phyloP scores from a whole-genome alignment of 2,113 vertebrate genomes.

The Phrynosoma blainvillii region DNA sequence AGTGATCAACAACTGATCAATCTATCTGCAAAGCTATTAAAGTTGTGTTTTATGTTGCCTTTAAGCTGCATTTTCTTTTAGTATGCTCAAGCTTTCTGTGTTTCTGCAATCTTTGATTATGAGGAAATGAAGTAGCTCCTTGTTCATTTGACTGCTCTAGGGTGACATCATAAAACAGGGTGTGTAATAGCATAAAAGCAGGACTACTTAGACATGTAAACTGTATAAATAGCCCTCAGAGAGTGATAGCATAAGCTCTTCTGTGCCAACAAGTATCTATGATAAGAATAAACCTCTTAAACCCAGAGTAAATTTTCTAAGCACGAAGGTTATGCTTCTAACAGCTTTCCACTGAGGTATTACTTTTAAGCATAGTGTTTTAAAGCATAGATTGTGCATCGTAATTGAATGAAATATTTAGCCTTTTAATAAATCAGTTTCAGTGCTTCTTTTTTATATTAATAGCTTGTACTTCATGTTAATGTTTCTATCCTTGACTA shows the following conservation, averaged over 20 bases:
- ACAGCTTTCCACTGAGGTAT: conserved; percentile 41
- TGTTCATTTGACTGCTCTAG: conserved; percentile 19
- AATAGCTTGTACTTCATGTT: conserved; percentile 16
- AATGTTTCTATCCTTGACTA: conserved; percentile 4
- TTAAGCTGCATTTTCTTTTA: conserved; percentile 27
- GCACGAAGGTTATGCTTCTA: conserved; percentile 23
- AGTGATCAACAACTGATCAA: conserved; percentile 16
- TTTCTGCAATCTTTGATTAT: background rate
- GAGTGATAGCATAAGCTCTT: conserved; percentile 8
- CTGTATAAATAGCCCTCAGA: conserved; percentile 21
- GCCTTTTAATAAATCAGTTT: conserved; percentile 20
- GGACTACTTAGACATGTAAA: conserved; percentile 13
- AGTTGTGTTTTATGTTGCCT: background rate
- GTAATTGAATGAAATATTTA: conserved; percentile 38
- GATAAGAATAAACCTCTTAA: conserved; percentile 38
- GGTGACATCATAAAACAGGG: conserved; percentile 27
- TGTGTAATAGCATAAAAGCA: conserved; percentile 25
- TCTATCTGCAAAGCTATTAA: conserved; percentile 18
- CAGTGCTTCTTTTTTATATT: background rate
- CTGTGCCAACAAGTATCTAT: conserved; percentile 14
- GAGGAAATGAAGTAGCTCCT: conserved; percentile 18
- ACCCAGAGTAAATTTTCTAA: conserved; percentile 41
- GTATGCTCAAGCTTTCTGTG: conserved; percentile 26
- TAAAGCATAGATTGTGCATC: conserved; percentile 44
- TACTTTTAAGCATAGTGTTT: conserved; percentile 51